A percentile compares a stretch with the other conserved stretches of the same genome.
phyloP scores from a whole-genome alignment of 1,140 invertebrate species.

The Arion vulgaris region DNA sequence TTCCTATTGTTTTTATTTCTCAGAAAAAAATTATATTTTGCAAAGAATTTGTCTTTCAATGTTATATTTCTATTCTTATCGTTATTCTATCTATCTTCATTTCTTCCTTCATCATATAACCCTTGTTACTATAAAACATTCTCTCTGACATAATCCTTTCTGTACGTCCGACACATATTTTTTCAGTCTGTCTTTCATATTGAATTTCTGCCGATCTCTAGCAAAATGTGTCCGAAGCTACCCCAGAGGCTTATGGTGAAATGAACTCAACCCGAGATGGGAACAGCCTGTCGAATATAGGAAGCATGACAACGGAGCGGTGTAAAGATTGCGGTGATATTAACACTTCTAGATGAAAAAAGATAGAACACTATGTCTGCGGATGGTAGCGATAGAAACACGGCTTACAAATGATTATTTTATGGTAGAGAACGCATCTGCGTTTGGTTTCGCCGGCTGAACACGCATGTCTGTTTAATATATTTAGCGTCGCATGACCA shows the following conservation, averaged over 20 bases:
- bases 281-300: not conserved
- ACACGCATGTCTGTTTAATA: not conserved
- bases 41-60: too few relatives aligned
- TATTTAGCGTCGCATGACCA: not conserved
- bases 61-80: too few relatives aligned
- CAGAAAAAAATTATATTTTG: too few relatives aligned
- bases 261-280: not conserved
- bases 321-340: not conserved
- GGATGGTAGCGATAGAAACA: not conserved
- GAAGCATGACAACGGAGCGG: not conserved
- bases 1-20: too few relatives aligned
- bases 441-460: not conserved
- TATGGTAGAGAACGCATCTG: not conserved
- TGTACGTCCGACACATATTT: not conserved
- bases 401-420: constrained; percentile 5
- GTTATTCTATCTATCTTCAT: not conserved
- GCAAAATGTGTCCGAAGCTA: not conserved
- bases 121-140: not conserved
- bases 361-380: not conserved
- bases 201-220: not conserved
- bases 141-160: not conserved
- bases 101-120: not conserved
- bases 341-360: not conserved
- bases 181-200: not conserved
- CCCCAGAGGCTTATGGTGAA: not conserved